These are phyloP conservation scores for Orycteropus afer DNA, from an alignment of 2,113 vertebrate genomes.

Conservation along the genomic window DNA sequence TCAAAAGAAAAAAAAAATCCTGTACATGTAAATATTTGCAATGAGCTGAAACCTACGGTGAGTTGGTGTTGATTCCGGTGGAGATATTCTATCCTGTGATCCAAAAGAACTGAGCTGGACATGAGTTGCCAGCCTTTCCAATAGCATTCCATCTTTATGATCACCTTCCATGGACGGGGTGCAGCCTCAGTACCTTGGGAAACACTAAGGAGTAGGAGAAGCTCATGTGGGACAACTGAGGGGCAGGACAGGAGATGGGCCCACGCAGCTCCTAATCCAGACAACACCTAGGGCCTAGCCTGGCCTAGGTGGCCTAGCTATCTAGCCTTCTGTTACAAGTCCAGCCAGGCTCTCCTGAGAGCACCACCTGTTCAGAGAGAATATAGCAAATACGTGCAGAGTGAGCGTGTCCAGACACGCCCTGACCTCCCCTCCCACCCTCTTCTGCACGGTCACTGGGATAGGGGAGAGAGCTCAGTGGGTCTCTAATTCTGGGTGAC, in stretches of 20 bases:
- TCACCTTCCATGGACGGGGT: background rate
- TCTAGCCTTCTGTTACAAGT: background rate
- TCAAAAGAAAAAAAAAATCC: background rate
- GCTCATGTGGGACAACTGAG: fast-evolving
- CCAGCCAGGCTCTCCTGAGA: background rate
- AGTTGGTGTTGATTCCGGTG: background rate
- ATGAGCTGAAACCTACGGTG: background rate
- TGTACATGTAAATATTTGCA: fast-evolving
- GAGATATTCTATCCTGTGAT: background rate
- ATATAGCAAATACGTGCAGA: too few species aligned
- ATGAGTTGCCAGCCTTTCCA: background rate
- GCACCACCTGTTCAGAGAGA: background rate
- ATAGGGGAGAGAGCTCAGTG: background rate
- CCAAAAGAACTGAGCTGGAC: background rate
- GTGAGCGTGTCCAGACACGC: background rate
- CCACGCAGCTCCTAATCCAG: fast-evolving
- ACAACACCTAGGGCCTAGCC: background rate
- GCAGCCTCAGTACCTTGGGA: background rate
- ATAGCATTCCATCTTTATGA: background rate
- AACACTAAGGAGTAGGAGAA: background rate
- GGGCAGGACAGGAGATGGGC: background rate
- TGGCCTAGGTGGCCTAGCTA: too few species aligned
- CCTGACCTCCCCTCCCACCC: background rate
- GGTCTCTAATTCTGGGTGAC: background rate
- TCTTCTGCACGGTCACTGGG: background rate